Percentiles rank a stretch among this genome's conserved stretches.
Conservation (phyloP, 2,888 invertebrate species). For the Melitaea athalia region DNA sequence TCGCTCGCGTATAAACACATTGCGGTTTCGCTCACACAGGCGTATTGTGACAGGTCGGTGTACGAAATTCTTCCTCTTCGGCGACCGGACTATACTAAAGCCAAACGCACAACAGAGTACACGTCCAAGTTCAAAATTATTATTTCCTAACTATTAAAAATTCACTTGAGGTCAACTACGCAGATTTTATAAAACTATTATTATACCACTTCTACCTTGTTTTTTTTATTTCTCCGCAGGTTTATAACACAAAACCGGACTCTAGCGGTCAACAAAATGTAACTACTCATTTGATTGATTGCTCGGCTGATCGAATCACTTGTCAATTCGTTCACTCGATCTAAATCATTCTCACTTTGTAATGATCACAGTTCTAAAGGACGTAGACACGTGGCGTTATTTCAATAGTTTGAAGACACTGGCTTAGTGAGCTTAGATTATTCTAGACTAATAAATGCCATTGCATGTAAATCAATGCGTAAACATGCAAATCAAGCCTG, state of each 20-base stretch:
- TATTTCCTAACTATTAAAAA: slow-evolving; percentile 14
- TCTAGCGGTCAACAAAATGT: slow-evolving; percentile 82
- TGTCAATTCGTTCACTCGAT: slow-evolving; percentile 72
- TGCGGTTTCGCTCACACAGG: no score
- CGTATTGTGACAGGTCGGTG: no score
- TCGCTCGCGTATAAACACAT: no score
- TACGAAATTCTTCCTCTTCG: no score
- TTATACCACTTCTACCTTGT: slow-evolving; percentile 75
- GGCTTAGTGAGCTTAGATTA: slow-evolving; percentile 66
- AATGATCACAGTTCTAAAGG: slow-evolving; percentile 66
- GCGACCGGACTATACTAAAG: no score
- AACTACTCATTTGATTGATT: slow-evolving; percentile 78
- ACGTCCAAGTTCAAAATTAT: slow-evolving; percentile 2
- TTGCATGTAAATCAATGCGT: slow-evolving; percentile 64
- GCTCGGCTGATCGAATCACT: slow-evolving; percentile 79
- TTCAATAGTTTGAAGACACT: slow-evolving; percentile 56
- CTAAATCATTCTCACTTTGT: slow-evolving; percentile 75
- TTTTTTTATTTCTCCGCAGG: slow-evolving; percentile 80
- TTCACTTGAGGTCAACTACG: slow-evolving; percentile 66
- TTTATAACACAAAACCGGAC: slow-evolving; percentile 83
- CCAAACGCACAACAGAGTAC: neutral
- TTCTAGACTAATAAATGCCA: slow-evolving; percentile 50
- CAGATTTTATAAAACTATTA: slow-evolving; percentile 58
- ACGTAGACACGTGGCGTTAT: slow-evolving; percentile 64
- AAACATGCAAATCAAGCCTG: slow-evolving; percentile 45